A percentile compares a stretch with the other conserved stretches of the same genome.
Conservation (phyloP, 2,888 invertebrate genomes). For the Cyclophora punctaria region DNA sequence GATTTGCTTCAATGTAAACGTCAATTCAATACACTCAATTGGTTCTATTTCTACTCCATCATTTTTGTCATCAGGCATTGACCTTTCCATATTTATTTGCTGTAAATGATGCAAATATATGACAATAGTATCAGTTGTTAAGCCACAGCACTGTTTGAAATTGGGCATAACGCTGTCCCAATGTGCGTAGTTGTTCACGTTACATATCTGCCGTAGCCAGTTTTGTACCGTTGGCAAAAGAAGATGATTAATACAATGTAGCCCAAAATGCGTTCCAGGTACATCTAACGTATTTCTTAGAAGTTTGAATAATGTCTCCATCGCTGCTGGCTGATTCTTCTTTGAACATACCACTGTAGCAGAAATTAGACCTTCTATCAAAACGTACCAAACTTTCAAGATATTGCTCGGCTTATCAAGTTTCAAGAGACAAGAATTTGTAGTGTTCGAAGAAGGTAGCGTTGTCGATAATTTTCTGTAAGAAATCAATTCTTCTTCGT, state of each 20-base stretch:
- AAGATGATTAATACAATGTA: slow-evolving; percentile 94
- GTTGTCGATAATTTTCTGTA: slow-evolving; percentile 77
- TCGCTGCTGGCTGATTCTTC: slow-evolving; percentile 88
- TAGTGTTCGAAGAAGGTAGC: slow-evolving; percentile 61
- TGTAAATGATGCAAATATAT: slow-evolving; percentile 87
- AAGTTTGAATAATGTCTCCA: slow-evolving; percentile 91
- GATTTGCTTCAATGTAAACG: slow-evolving; percentile 89
- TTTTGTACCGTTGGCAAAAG: slow-evolving; percentile 94
- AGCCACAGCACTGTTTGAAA: slow-evolving; percentile 95
- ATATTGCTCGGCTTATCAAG: slow-evolving; percentile 88
- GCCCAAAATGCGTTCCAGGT: slow-evolving; percentile 91
- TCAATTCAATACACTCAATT: slow-evolving; percentile 73
- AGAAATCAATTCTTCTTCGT: slow-evolving; percentile 79
- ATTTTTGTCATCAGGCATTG: slow-evolving; percentile 50
- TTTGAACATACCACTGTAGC: slow-evolving; percentile 90
- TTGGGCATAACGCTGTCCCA: slow-evolving; percentile 88
- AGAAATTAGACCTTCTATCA: slow-evolving; percentile 89
- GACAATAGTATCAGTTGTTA: slow-evolving; percentile 93
- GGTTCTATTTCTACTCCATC: slow-evolving; percentile 63
- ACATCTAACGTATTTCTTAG: slow-evolving; percentile 83
- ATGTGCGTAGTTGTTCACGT: slow-evolving; percentile 75
- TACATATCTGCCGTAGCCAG: slow-evolving; percentile 88
- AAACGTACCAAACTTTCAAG: slow-evolving; percentile 91
- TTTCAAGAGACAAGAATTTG: slow-evolving; percentile 74
- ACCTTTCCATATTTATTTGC: slow-evolving; percentile 69